phyloP scores from a whole-genome alignment of 2,888 invertebrate genomes.

The Ectemnius lituratus region DNA sequence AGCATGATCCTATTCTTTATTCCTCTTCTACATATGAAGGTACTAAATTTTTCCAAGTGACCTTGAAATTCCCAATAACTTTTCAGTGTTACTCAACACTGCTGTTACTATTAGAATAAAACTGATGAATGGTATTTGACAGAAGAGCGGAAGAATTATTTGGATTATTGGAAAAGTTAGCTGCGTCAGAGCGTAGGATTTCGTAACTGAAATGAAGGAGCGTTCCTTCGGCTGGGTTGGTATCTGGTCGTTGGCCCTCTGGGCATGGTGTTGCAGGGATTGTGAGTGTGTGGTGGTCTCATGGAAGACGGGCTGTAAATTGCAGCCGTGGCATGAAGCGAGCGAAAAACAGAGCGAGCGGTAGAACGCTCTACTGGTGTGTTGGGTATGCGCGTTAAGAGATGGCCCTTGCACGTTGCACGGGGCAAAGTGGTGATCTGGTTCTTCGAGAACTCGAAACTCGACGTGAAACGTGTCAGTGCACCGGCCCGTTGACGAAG shows the following conservation, averaged over 20 bases:
- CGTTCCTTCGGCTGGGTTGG: no score
- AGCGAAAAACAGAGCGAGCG: slow-evolving; percentile 37
- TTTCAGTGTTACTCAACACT: no score
- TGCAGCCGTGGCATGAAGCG: slow-evolving; percentile 61
- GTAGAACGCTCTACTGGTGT: slow-evolving; percentile 40
- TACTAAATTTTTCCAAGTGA: neutral
- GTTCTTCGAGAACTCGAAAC: slow-evolving; percentile 38
- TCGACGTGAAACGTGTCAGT: slow-evolving; percentile 16
- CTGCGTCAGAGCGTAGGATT: no score
- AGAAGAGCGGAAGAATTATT: no score
- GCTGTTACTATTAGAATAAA: no score
- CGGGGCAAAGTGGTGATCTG: slow-evolving; percentile 39
- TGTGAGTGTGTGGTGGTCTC: slow-evolving; percentile 25
- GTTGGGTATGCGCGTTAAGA: slow-evolving; percentile 46
- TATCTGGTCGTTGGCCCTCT: slow-evolving; percentile 13
- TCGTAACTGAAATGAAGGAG: no score
- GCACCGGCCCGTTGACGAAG: neutral
- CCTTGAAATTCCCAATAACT: neutral
- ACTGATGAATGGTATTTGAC: no score
- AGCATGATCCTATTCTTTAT: slow-evolving; percentile 7
- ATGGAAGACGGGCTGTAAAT: slow-evolving; percentile 67
- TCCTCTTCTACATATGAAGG: slow-evolving; percentile 8
- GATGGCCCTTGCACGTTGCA: neutral
- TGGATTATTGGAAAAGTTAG: no score
- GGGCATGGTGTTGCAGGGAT: slow-evolving; percentile 1